Conservation (phyloP, 2,888 invertebrate genomes). For the Lysandra bellargus region DNA sequence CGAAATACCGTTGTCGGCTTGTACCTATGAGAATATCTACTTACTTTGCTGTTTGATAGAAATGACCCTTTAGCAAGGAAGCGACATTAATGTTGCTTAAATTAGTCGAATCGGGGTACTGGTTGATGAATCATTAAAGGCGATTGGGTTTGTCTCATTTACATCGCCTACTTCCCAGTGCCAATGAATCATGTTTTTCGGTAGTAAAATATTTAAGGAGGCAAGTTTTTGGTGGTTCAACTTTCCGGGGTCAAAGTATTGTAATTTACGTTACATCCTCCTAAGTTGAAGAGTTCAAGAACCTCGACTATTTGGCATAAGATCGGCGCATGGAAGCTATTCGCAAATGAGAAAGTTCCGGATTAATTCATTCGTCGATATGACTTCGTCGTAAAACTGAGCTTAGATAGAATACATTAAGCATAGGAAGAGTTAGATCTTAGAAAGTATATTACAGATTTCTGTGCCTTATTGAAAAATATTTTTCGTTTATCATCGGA, state of each 20-base stretch:
- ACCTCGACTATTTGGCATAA: neutral
- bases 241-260: slow-evolving; percentile 4
- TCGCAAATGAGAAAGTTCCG: neutral
- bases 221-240: neutral
- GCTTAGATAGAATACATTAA: neutral
- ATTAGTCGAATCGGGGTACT: too few species aligned
- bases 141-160: neutral
- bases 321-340: neutral
- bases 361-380: neutral
- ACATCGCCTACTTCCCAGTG: neutral
- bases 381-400: neutral
- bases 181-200: neutral
- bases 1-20: too few species aligned
- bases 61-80: too few species aligned
- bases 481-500: too few species aligned
- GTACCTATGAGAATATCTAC: too few species aligned
- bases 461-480: neutral
- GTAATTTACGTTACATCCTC: neutral
- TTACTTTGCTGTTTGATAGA: too few species aligned
- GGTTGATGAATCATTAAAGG: neutral
- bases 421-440: neutral
- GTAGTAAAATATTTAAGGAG: neutral
- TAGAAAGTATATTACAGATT: neutral
- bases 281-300: neutral
- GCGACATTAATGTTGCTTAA: too few species aligned